Percentiles rank a stretch among this genome's conserved stretches.
These are phyloP conservation scores for Recurvirostra avosetta DNA, from an alignment of 2,113 vertebrate species.

Conservation along the genomic window DNA sequence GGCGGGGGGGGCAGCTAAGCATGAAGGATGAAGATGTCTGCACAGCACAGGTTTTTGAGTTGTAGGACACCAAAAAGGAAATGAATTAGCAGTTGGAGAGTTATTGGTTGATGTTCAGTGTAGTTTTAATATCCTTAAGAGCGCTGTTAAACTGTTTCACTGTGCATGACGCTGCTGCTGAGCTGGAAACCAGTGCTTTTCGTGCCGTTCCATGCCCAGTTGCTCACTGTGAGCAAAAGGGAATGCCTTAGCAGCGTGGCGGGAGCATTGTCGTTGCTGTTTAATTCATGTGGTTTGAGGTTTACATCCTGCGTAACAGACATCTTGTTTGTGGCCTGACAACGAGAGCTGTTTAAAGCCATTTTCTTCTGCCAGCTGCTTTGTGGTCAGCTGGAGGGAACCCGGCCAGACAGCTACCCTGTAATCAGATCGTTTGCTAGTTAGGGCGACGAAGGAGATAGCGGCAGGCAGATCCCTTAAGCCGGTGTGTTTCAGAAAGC, in stretches of 20 bases:
- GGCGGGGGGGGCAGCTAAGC: fast-evolving
- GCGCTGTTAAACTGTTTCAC: background rate
- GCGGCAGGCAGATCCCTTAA: background rate
- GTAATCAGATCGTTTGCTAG: background rate
- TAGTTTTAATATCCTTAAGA: background rate
- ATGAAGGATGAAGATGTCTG: background rate
- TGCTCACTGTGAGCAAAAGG: fast-evolving
- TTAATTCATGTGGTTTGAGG: background rate
- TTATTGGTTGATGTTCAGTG: background rate
- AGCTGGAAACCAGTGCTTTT: background rate
- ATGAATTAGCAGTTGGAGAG: background rate
- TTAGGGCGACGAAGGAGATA: background rate
- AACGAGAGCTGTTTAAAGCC: background rate
- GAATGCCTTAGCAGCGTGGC: background rate
- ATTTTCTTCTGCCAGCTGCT: background rate
- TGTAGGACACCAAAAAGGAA: background rate
- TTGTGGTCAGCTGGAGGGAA: constrained; percentile 6
- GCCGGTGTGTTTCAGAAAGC: background rate
- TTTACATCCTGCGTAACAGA: background rate
- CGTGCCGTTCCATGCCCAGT: fast-evolving
- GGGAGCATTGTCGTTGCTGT: fast-evolving
- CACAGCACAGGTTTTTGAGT: no score
- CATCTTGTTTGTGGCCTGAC: constrained; percentile 1
- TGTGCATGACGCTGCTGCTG: background rate
- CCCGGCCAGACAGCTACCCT: background rate